These are phyloP conservation scores for Limanda limanda DNA, from an alignment of 2,113 vertebrate genomes.

Conservation along the genomic window DNA sequence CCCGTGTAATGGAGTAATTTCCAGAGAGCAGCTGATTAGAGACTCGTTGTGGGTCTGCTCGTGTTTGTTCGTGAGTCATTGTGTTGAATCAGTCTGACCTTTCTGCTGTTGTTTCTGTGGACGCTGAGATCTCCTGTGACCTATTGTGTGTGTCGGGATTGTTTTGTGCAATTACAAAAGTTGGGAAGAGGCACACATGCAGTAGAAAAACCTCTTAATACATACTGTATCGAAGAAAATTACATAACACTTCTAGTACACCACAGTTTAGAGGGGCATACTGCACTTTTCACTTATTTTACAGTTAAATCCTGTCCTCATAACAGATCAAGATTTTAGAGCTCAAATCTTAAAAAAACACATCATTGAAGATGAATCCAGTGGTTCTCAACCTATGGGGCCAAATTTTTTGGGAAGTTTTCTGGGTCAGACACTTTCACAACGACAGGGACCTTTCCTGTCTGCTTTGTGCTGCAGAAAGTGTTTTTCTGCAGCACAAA, in stretches of 20 bases:
- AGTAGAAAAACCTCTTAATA: too few species aligned
- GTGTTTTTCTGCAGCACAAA: too few species aligned
- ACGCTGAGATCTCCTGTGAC: constrained; percentile 8
- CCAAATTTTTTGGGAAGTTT: too few species aligned
- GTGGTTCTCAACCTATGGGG: not conserved
- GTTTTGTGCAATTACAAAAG: not conserved
- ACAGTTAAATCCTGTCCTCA: too few species aligned
- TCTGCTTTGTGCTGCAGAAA: too few species aligned
- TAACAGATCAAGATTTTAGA: not conserved
- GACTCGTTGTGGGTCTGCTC: constrained; percentile 34
- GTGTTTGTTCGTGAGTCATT: constrained; percentile 41
- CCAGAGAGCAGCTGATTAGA: constrained; percentile 50
- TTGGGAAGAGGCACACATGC: too few species aligned
- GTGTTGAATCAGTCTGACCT: constrained; percentile 58
- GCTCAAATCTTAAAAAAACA: too few species aligned
- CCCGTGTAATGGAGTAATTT: constrained; percentile 64
- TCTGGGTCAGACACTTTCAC: too few species aligned
- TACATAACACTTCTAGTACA: too few species aligned
- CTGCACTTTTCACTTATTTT: not conserved
- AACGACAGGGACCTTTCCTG: too few species aligned
- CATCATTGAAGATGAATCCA: not conserved
- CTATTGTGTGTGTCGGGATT: not conserved
- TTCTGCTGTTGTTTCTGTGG: constrained; percentile 11
- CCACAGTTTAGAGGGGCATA: not conserved
- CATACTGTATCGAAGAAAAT: not conserved